These are phyloP conservation scores for Eumaeus atala DNA, from an alignment of 1,140 invertebrate species.

Conservation along the genomic window DNA sequence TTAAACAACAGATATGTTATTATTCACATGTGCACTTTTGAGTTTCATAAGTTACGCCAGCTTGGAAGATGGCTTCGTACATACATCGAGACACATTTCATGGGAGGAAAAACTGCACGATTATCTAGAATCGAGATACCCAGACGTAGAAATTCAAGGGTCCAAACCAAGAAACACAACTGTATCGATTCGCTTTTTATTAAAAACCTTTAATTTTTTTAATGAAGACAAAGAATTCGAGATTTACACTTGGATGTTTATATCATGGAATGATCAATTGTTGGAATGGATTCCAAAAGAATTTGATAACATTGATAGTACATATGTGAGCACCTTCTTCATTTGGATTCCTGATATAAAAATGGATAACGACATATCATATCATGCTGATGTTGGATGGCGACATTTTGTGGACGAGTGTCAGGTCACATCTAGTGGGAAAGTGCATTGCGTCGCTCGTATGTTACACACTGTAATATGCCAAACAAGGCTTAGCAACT, in stretches of 20 bases:
- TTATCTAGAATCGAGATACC: neutral
- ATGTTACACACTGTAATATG: conserved; percentile 16
- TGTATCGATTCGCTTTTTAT: conserved; percentile 11
- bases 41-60: neutral
- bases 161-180: conserved; percentile 17
- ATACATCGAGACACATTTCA: neutral
- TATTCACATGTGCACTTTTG: neutral
- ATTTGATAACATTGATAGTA: conserved; percentile 23
- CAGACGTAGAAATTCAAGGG: conserved; percentile 2
- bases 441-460: conserved; percentile 16
- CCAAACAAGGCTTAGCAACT: conserved; percentile 22
- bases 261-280: conserved; percentile 26
- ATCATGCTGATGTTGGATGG: neutral
- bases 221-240: conserved; percentile 23
- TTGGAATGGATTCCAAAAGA: conserved; percentile 29
- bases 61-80: neutral
- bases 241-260: conserved; percentile 20
- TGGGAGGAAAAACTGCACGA: conserved; percentile 6
- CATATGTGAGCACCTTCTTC: neutral
- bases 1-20: neutral
- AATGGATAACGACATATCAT: conserved; percentile 7
- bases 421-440: conserved; percentile 12
- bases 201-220: conserved; percentile 30
- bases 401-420: conserved; percentile 5
- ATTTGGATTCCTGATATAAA: conserved; percentile 26